Percentiles rank a stretch among this genome's conserved stretches.
Conservation (phyloP, 2,797 vertebrate genomes). For the Channallabes apus region DNA sequence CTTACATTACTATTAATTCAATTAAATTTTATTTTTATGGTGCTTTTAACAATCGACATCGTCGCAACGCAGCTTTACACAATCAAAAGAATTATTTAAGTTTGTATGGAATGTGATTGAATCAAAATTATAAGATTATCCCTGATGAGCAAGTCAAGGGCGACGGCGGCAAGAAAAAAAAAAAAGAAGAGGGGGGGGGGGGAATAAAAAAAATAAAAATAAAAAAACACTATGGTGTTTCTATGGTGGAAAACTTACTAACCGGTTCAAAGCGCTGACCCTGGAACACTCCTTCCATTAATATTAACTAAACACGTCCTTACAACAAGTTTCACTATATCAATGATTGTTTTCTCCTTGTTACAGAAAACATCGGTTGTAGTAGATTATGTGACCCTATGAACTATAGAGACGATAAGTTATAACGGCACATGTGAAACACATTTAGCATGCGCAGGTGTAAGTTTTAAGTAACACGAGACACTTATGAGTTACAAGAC, state of each 20-base stretch:
- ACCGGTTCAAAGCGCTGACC: background rate
- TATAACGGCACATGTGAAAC: background rate
- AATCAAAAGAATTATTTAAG: too few relatives aligned
- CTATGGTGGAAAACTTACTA: background rate
- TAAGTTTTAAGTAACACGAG: too few relatives aligned
- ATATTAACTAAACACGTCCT: background rate
- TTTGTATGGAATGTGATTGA: too few relatives aligned
- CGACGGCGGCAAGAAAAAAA: too few relatives aligned
- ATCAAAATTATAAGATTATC: too few relatives aligned
- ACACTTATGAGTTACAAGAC: background rate
- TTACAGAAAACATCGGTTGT: background rate
- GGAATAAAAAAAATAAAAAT: too few relatives aligned
- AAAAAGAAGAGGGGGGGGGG: too few relatives aligned
- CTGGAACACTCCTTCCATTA: background rate
- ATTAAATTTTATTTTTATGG: too few relatives aligned
- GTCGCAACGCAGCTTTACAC: too few relatives aligned
- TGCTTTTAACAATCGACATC: too few relatives aligned
- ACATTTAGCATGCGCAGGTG: background rate
- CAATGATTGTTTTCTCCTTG: background rate
- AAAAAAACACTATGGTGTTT: too few relatives aligned
- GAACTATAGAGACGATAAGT: background rate
- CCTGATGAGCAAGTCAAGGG: too few relatives aligned
- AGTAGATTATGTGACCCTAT: background rate
- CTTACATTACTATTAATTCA: background rate
- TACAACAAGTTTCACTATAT: background rate